Base-by-base conservation (phyloP, 2,888 invertebrate genomes). In the Ophonus ardosiacus region DNA sequence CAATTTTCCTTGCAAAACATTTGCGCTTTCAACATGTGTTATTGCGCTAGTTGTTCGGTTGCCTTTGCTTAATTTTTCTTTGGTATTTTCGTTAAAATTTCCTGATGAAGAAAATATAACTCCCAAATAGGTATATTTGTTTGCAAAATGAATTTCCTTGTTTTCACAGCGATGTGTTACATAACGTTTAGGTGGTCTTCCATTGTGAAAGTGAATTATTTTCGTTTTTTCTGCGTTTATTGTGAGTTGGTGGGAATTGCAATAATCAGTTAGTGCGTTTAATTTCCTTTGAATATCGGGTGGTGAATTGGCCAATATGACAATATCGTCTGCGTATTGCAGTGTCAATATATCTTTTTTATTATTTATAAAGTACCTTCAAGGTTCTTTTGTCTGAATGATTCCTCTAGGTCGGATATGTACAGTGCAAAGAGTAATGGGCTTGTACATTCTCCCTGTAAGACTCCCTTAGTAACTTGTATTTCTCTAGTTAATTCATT, bases 371-470 rank as follows among this genome's bases (percentile, higher is more conserved):
- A 17, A 43, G 8, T 51, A 7, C 71, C 71, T 3, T 18, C 21
- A 31, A 71, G 40, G 13, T 38, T 15, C 13, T 71, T 71, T 71
- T 4, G 10, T 21, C 15, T 38, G 6, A 71, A 43, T 15, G 10
- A 76, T 4, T 76, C 15, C 17, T 76, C 51, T n/a, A 76, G n/a
- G 51, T 76, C 76, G n/a, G 43, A 17, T 17, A 76, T 43, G 10
- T 40, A 76, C 13, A 76, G 15, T 8, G 76, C 43, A 76, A 76
- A 76, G 8, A 76, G 17, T n/a, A 76, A 51, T 13, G 76, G 43
- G 17, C 76, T 76, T 7, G 56, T 65, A n/a, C 65, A 65, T 21
- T 65, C 65, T 1, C 65, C 43, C 17, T 76, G 76, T 10, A 76
- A 40, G 7, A 76, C 40, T 4, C 76, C 43, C 43, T 76, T 76